These are phyloP conservation scores for Rhodophaea formosa DNA, from an alignment of 2,888 invertebrate genomes.

Conservation along the genomic window DNA sequence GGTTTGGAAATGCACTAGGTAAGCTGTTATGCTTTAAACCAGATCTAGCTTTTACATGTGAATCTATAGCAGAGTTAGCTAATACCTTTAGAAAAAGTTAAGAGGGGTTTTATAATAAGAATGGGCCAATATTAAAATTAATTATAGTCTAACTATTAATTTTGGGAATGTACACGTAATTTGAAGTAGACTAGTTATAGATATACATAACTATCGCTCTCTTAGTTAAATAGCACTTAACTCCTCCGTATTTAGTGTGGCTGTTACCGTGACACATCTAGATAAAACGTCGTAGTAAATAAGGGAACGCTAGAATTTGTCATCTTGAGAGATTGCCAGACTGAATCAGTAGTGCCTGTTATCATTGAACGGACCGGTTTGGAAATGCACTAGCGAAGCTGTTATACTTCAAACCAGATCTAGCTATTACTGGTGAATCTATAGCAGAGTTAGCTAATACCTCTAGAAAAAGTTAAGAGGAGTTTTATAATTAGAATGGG, in stretches of 20 bases:
- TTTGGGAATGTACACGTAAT: too few species aligned
- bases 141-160: too few species aligned
- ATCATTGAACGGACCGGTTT: constrained; percentile 10
- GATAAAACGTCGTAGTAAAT: constrained; percentile 22
- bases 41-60: background rate
- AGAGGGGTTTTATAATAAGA: too few species aligned
- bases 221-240: too few species aligned
- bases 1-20: background rate
- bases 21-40: background rate
- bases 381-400: background rate
- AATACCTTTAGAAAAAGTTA: background rate
- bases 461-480: background rate
- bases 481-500: too few species aligned
- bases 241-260: background rate
- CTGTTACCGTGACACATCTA: background rate
- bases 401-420: background rate
- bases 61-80: background rate
- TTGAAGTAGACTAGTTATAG: too few species aligned
- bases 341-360: constrained; percentile 58
- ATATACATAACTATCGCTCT: too few species aligned
- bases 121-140: too few species aligned
- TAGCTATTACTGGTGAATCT: background rate
- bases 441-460: background rate
- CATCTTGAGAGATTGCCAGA: constrained; percentile 69
- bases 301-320: constrained; percentile 55